Evolutionary conservation across 2,797 vertebrate genomes (phyloP), one percentile per base, ranked within the genome.

Genomic region (Acrossocheilus fasciatus): DNA sequence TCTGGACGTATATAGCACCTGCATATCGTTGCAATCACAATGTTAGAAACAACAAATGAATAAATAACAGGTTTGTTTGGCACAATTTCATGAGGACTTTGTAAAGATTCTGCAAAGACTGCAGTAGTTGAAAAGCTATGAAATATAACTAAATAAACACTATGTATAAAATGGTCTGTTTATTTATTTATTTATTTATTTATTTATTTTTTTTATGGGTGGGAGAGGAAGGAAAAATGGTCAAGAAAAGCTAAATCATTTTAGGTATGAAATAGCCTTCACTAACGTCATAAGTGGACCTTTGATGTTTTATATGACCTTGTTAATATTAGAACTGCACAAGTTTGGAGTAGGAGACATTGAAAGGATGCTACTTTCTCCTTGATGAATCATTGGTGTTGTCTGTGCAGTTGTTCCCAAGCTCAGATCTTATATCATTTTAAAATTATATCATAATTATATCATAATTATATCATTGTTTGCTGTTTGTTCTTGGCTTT

Each of bases 391-490:
- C 80, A 80, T 81, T 52, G 74, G 30, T 82, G 75, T 23, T 84
- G 43, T 81, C n/a, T n/a, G 52, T 75, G 59, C 75, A 64, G 59
- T 73, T 82, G 36, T 83, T 68, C 23, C 52, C 47, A 87, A 82
- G 68, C 11, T 59, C 23, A 41, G 18, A 69, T 76, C 47, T 47
- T 23, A 43, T n/a, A n/a, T n/a, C n/a, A n/a, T n/a, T n/a, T n/a
- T n/a, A n/a, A n/a, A n/a, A n/a, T n/a, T n/a, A n/a, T n/a, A n/a
- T n/a, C n/a, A n/a, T n/a, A 66, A n/a, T 52, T 30, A 30, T 30
- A 30, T 30, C 30, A 30, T 50, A 57, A 34, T 57, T 7, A 30
- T 75, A 47, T 72, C 66, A 43, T 77, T 86, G 69, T 73, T 83
- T 45, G 3, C 5, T 43, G 3, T 72, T 23, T 83, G 39, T 73